These are phyloP conservation scores for Microtus montanus DNA, from an alignment of 2,113 vertebrate species.

Conservation along the genomic window DNA sequence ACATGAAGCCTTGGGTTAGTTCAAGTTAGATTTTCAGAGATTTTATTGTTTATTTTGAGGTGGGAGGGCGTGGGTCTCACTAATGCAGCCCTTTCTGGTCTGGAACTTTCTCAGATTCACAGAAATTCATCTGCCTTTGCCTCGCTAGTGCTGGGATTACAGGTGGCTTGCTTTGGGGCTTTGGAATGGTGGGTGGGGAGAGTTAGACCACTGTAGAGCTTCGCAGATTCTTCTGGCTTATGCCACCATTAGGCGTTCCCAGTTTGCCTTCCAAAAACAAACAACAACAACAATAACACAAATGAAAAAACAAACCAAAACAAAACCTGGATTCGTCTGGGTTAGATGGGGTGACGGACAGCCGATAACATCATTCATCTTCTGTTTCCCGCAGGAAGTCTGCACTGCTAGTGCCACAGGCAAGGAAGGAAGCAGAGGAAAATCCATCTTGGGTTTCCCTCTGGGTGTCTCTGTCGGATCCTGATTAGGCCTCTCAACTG, in stretches of 20 bases:
- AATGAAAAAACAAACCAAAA: background rate
- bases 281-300: background rate
- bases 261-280: background rate
- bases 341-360: background rate
- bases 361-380: background rate
- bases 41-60: background rate
- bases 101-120: background rate
- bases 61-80: background rate
- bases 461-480: conserved; percentile 40
- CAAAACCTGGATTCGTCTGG: background rate
- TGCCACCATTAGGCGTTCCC: background rate
- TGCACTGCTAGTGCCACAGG: conserved; percentile 28
- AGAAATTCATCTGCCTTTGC: background rate
- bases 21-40: background rate
- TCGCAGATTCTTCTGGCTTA: background rate
- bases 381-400: conserved; percentile 68
- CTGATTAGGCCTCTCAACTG: conserved; percentile 6
- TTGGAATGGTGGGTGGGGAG: background rate
- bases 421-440: conserved; percentile 38
- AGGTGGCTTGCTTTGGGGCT: background rate
- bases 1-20: background rate
- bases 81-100: background rate
- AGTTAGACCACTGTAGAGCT: background rate
- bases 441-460: conserved; percentile 19
- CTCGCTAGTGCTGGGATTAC: background rate